Base-by-base conservation (phyloP, 2,888 invertebrate genomes). In the Norana najaformis region DNA sequence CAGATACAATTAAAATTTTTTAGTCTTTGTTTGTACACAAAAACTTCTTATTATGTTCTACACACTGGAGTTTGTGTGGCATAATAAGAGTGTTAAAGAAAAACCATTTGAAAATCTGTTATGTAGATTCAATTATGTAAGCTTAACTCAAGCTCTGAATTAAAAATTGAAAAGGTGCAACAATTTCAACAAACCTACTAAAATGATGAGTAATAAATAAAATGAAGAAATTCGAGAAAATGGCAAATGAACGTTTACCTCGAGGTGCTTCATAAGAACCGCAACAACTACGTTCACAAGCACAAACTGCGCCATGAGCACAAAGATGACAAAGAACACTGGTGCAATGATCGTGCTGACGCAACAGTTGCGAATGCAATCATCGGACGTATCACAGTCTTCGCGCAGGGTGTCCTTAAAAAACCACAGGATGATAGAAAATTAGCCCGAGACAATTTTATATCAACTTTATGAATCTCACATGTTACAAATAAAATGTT, bases 271-370 rank as follows among this genome's bases (percentile, higher is more conserved):
- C 99, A 99, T 99, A 92, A 99, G 96, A 89, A 98, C 99, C 91
- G 99, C 99, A 89, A 99, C 99, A 90, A 99, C 99, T 91, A 99
- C 99, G 95, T 99, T 99, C 94, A 99, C 99, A 88, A 99, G 96
- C 90, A 99, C 99, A 95, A 99, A 99, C 95, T 99, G 99, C 89
- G 99, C 99, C 98, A 99, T 99, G 91, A 99, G 96, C 41, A 99
- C 99, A 95, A 99, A 99, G 93, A 99, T 97, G 91, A 99, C 99
- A 95, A 99, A 99, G 96, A 99, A 99, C 94, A 99, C 97, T 0
- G 99, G 99, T n/a, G 99, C 99, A 92, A 99, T 98, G 93, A 99
- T 96, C 38, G 97, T 97, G 92, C 98, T 98, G 91, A 99, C 98
- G 96, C 99, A 99, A 95, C 99, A 99, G 96, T 99, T 99, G 93